Evolutionary conservation across 2,113 vertebrate genomes (phyloP), one percentile per base, ranked within the genome.

Genomic region (Sander lucioperca): DNA sequence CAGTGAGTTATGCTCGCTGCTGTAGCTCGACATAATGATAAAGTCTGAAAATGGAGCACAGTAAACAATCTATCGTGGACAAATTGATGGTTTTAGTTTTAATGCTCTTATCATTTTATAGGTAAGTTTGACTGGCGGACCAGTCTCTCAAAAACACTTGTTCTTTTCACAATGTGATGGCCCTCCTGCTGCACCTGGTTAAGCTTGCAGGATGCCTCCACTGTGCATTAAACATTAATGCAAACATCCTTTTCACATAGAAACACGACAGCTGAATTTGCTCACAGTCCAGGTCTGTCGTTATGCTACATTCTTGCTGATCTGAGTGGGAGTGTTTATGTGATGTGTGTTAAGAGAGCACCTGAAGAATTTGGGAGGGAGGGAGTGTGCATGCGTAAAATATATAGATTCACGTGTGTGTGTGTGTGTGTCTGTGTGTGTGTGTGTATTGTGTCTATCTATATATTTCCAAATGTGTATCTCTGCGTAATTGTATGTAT

Each of bases 201-300:
- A 58, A 70, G 66, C 62, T 72, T 80, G 30, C 62, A 69, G 48
- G 50, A 74, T 58, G 16, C n/a, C n/a, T 47, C 63, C 66, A 66
- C 33, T 82, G 45, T 53, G 15, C 56, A 77, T 89, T 80, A 84
- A 88, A 86, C 59, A 79, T 89, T 86, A 53, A 92, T 67, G 18
- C 62, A 53, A 68, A 90, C 69, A 89, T 79, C 66, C 7, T 53
- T 82, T 88, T 82, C 72, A 68, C 80, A 80, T 74, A 21, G 45
- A 83, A 79, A 84, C 76, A 87, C 15, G 59, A 53, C 39, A 58
- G 58, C 15, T n/a, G 16, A 59, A 54, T 47, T 62, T 67, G 77
- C 69, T 21, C 75, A 13, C 51, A 68, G 62, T 59, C 71, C 25
- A 9, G 21, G 62, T 47, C 62, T 70, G 73, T 70, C 15, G 27